These are phyloP conservation scores for Dendronephthya gigantea DNA, from an alignment of 64 coral and sea anemone species.

Conservation along the genomic window DNA sequence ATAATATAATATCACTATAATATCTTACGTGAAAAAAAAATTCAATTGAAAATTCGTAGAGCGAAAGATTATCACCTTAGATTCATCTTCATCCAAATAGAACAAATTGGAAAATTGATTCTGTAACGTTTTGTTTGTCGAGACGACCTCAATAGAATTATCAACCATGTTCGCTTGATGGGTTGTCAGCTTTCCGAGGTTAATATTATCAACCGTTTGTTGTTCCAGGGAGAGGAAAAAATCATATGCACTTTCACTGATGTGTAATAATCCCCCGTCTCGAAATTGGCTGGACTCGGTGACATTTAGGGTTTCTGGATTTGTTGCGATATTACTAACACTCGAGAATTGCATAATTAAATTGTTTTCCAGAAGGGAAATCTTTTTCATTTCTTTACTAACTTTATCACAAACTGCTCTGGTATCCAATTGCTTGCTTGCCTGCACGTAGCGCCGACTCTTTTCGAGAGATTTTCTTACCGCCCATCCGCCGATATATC, in stretches of 20 bases:
- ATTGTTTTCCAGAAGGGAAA: not conserved
- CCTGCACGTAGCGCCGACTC: not conserved
- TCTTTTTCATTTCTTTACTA: not conserved
- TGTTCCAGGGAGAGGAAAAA: not conserved
- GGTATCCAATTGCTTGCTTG: not conserved
- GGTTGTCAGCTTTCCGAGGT: not conserved
- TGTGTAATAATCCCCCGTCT: not conserved
- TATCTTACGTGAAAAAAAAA: too few species aligned
- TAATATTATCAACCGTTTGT: not conserved
- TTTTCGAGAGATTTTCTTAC: not conserved
- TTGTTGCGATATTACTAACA: not conserved
- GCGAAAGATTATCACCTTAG: too few species aligned
- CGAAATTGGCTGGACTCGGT: not conserved
- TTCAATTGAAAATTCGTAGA: too few species aligned
- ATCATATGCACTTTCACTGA: not conserved
- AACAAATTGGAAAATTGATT: not conserved
- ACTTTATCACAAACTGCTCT: not conserved
- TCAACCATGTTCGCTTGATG: not conserved
- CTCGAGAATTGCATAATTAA: not conserved
- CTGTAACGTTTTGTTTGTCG: not conserved
- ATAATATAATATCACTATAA: too few species aligned
- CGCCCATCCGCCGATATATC: not conserved
- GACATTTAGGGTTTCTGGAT: not conserved
- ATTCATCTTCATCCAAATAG: not conserved
- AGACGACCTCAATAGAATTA: not conserved